These are phyloP conservation scores for Sebastes hubbsi DNA, from an alignment of 2,797 vertebrate species.

Conservation along the genomic window DNA sequence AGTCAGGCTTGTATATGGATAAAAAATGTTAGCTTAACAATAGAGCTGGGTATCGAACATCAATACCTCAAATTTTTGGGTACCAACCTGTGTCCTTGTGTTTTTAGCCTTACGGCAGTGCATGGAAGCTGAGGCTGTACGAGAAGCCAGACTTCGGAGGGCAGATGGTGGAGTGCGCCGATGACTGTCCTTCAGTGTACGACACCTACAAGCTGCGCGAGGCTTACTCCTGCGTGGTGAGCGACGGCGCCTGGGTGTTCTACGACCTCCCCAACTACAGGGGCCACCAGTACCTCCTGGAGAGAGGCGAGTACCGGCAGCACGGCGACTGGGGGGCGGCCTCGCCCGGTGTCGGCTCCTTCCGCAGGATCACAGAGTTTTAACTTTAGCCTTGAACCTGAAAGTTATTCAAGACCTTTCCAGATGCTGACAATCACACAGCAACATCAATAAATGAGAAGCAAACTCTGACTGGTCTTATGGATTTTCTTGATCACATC, in stretches of 20 bases:
- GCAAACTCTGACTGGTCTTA: slow-evolving; percentile 25
- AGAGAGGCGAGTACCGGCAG: slow-evolving; percentile 86
- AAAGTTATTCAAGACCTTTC: background rate
- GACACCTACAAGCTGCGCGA: slow-evolving; percentile 85
- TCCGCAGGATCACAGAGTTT: slow-evolving; percentile 83
- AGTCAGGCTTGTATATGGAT: no score
- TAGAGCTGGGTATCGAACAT: background rate
- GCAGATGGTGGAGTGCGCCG: slow-evolving; percentile 85
- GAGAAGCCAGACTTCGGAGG: slow-evolving; percentile 87
- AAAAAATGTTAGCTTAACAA: background rate
- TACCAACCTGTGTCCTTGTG: background rate
- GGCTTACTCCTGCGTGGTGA: slow-evolving; percentile 86
- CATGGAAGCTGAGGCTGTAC: slow-evolving; percentile 85
- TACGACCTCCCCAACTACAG: slow-evolving; percentile 87
- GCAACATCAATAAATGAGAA: slow-evolving; percentile 46
- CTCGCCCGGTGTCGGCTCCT: slow-evolving; percentile 82
- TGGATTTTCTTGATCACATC: background rate
- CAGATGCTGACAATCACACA: background rate
- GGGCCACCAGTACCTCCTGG: slow-evolving; percentile 86
- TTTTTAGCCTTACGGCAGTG: slow-evolving; percentile 77
- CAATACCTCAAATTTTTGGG: background rate
- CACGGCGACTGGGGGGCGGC: slow-evolving; percentile 85
- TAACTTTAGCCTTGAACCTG: slow-evolving; percentile 3
- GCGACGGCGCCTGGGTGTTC: slow-evolving; percentile 87
- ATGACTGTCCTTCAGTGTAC: slow-evolving; percentile 85